Evolutionary conservation across 1,140 invertebrate genomes (phyloP).

Genomic region (Stenopsyche tienmushanensis): DNA sequence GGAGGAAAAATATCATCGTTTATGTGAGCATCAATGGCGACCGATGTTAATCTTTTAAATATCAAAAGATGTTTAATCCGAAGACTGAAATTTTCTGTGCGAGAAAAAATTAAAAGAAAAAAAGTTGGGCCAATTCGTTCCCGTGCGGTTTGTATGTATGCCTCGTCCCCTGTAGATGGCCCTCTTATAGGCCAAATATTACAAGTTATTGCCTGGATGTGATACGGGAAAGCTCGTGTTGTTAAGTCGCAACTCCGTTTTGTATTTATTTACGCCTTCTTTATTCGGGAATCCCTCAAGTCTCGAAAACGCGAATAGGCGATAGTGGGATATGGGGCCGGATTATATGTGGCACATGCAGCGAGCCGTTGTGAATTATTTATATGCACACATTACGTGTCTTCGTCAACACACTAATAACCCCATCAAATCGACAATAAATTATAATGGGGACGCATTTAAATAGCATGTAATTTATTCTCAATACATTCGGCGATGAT

Average conservation of each 20-base stretch:
- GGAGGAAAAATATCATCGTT: too few relatives aligned
- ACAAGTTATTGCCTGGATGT: slow-evolving; percentile 42
- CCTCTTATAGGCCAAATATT: slow-evolving; percentile 42
- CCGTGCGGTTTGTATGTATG: slow-evolving; percentile 37
- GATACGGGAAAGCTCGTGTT: slow-evolving; percentile 21
- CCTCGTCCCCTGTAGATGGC: slow-evolving; percentile 40
- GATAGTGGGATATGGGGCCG: neutral
- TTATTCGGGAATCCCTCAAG: neutral
- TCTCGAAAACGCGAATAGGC: neutral
- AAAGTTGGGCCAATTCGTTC: slow-evolving; percentile 17
- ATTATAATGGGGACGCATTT: too few relatives aligned
- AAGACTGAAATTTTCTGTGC: too few relatives aligned
- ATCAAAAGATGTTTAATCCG: too few relatives aligned
- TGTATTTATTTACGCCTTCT: slow-evolving; percentile 7
- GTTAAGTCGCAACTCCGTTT: slow-evolving; percentile 16
- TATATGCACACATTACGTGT: too few relatives aligned
- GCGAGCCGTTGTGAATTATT: too few relatives aligned
- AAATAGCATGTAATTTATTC: too few relatives aligned
- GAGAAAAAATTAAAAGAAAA: slow-evolving; percentile 1
- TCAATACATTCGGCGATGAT: too few relatives aligned
- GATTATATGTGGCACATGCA: neutral
- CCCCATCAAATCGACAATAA: too few relatives aligned
- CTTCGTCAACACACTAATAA: too few relatives aligned
- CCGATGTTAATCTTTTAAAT: too few relatives aligned
- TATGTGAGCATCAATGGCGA: too few relatives aligned